Conservation (phyloP, 30 jellyfish, hydroid and myxozoan genomes). For the Nemopilema nomurai region DNA sequence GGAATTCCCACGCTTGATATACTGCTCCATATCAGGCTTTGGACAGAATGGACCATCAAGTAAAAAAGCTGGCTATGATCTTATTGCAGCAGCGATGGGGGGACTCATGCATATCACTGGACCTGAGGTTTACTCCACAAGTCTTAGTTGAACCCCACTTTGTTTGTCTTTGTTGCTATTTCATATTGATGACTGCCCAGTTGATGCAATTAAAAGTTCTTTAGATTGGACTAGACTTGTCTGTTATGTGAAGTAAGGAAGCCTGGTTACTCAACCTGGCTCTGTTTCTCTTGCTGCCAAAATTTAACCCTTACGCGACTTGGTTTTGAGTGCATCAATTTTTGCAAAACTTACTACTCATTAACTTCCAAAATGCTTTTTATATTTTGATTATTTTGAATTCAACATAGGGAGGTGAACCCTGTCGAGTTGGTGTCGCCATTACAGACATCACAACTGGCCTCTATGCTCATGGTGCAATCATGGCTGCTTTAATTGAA, state of each 20-base stretch:
- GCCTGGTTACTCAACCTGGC: too few species aligned
- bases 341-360: neutral
- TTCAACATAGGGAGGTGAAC: conserved; percentile 48
- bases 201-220: too few species aligned
- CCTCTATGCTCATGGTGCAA: conserved; percentile 62
- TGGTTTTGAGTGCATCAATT: neutral
- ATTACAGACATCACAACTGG: conserved; percentile 62
- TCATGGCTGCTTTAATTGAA: conserved; percentile 50
- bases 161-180: neutral
- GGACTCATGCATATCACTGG: conserved; percentile 62
- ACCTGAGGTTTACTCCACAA: conserved; percentile 30
- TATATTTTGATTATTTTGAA: neutral
- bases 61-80: conserved; percentile 41
- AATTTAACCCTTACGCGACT: too few species aligned
- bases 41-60: conserved; percentile 48
- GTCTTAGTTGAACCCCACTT: neutral
- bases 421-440: conserved; percentile 66
- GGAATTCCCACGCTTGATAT: conserved; percentile 28
- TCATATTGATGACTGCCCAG: neutral
- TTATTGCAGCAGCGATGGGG: conserved; percentile 54
- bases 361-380: neutral
- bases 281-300: too few species aligned
- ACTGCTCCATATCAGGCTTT: conserved; percentile 51
- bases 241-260: neutral
- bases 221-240: neutral